Evolutionary conservation across 2,888 invertebrate species (phyloP).

Genomic region (Cyclophora albipunctata): DNA sequence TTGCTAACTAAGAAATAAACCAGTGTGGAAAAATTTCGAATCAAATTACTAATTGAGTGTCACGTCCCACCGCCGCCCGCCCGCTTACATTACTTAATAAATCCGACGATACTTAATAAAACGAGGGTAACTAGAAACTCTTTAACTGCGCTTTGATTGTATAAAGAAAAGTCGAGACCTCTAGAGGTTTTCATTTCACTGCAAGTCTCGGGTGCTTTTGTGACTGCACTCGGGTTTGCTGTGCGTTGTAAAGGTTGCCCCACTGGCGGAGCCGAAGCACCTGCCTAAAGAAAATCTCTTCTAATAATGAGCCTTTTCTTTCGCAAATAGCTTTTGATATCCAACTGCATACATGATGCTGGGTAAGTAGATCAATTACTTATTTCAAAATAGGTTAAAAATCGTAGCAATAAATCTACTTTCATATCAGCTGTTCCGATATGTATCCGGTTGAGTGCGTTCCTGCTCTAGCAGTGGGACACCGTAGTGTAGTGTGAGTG

Average conservation of each 20-base stretch:
- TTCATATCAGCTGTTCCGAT: slow-evolving; percentile 40
- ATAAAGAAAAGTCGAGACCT: slow-evolving; percentile 54
- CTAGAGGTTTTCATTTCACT: slow-evolving; percentile 53
- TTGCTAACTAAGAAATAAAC: slow-evolving; percentile 29
- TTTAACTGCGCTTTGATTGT: slow-evolving; percentile 53
- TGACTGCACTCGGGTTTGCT: slow-evolving; percentile 30
- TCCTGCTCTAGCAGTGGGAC: slow-evolving; percentile 16
- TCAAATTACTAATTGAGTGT: slow-evolving; percentile 61
- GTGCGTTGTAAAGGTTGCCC: slow-evolving; percentile 34
- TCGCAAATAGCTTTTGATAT: slow-evolving; percentile 4
- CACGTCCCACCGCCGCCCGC: slow-evolving; percentile 48
- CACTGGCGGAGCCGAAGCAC: slow-evolving; percentile 10
- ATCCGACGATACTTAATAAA: no score
- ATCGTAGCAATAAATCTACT: slow-evolving; percentile 16
- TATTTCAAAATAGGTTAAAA: slow-evolving; percentile 1
- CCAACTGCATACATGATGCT: slow-evolving; percentile 7
- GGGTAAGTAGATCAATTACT: no score
- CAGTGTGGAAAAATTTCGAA: slow-evolving; percentile 42
- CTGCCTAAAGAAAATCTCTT: slow-evolving; percentile 25
- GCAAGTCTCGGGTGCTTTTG: slow-evolving; percentile 43
- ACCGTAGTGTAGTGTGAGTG: no score
- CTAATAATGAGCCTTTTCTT: slow-evolving; percentile 27
- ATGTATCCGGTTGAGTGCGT: slow-evolving; percentile 25
- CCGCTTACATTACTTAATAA: slow-evolving; percentile 58
- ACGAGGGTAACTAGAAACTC: slow-evolving; percentile 41